These are phyloP conservation scores for Drosophila mettleri DNA, from an alignment of 2,888 invertebrate genomes.

Conservation along the genomic window DNA sequence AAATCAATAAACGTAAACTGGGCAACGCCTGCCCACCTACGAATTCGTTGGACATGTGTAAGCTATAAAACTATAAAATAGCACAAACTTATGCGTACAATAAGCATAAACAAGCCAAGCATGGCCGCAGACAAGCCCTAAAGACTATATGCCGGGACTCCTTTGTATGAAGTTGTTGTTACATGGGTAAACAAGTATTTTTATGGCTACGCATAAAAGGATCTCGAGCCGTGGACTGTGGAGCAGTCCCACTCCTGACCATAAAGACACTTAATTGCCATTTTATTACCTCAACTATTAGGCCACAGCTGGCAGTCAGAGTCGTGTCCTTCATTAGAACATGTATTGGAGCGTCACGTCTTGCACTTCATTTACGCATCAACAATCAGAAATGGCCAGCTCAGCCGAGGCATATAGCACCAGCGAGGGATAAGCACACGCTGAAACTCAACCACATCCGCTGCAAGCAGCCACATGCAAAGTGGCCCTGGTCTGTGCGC, in stretches of 20 bases:
- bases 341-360: constrained; percentile 14
- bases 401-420: constrained; percentile 59
- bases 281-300: constrained; percentile 78
- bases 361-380: constrained; percentile 66
- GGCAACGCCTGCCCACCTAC: constrained; percentile 66
- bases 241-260: constrained; percentile 47
- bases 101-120: constrained; percentile 66
- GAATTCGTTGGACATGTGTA: constrained; percentile 56
- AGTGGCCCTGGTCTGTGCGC: constrained; percentile 56
- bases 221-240: constrained; percentile 65
- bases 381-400: constrained; percentile 29
- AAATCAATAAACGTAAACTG: constrained; percentile 76
- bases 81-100: constrained; percentile 72
- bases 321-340: constrained; percentile 64
- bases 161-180: constrained; percentile 71
- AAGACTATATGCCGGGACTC: constrained; percentile 25
- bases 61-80: constrained; percentile 72
- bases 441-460: constrained; percentile 17
- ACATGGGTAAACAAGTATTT: constrained; percentile 79
- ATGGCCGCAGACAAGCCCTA: constrained; percentile 42
- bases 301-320: constrained; percentile 25
- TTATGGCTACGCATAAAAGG: constrained; percentile 76
- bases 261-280: constrained; percentile 79
- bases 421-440: constrained; percentile 15
- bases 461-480: constrained; percentile 57